Base-by-base conservation (phyloP, 2,113 vertebrate species). In the Mellivora capensis region DNA sequence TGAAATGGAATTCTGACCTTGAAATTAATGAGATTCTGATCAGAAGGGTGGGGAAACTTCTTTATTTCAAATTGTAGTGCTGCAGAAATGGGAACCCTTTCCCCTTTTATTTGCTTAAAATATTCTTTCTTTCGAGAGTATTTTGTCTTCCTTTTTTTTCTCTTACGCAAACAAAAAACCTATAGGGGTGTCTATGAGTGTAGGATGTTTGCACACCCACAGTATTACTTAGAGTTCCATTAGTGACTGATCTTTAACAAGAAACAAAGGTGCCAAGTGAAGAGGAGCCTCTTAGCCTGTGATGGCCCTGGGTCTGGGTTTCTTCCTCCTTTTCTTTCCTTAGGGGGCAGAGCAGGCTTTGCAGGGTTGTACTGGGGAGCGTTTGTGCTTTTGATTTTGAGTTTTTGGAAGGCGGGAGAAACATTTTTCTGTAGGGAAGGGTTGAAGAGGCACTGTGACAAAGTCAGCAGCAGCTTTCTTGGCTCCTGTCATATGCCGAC, bases 1-100 rank as follows among this genome's bases (percentile, higher is more conserved):
- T 98, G 96, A 98, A 98, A 98, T 97, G 97, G 97, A 97, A 98
- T 98, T 98, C 96, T 98, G 97, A 98, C 98, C 98, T 98, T 98
- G 96, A 97, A 98, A 98, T 97, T 97, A 98, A 98, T 98, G 98
- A 96, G 96, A 98, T 96, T 96, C 97, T 97, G 97, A 98, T 98
- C 97, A 97, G 93, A 97, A 97, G 97, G 95, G 94, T 98, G 94
- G 97, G 95, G 96, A 98, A 97, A 98, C 90, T 96, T 98, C 97
- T 97, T 96, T 96, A 90, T 98, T 95, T 97, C 93, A 79, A 79
- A 95, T 64, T 93, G 96, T 83, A 76, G 57, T 77, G 52, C 81
- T 95, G 64, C 34, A 90, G 67, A 96, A 90, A 97, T 96, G 61
- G 69, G 74, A 93, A 57, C 79, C 87, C 94, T 90, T 94, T 92